A percentile compares a stretch with the other conserved stretches of the same genome.
Evolutionary conservation across 2,888 invertebrate genomes (phyloP).

Genomic region (Junonia oenone): DNA sequence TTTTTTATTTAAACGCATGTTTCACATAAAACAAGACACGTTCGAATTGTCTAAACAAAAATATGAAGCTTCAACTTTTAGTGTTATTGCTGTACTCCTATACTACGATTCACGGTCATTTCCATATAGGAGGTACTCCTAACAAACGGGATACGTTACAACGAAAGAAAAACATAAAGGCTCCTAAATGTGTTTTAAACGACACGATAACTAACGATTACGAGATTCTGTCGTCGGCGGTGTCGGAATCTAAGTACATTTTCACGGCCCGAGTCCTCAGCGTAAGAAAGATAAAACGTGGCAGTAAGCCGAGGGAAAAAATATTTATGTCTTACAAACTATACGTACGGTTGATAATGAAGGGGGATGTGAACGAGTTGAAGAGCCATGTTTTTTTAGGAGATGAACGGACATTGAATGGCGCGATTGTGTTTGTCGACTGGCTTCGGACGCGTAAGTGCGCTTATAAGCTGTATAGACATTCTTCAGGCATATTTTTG

Average conservation of each 20-base stretch:
- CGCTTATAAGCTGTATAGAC: conserved; percentile 69
- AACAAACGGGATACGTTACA: conserved; percentile 62
- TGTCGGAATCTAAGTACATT: conserved; percentile 76
- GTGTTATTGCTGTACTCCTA: conserved; percentile 58
- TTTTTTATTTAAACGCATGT: conserved; percentile 43
- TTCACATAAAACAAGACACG: conserved; percentile 40
- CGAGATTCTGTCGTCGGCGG: conserved; percentile 75
- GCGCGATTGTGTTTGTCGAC: conserved; percentile 68
- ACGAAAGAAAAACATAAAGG: conserved; percentile 69
- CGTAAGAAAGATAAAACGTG: conserved; percentile 71
- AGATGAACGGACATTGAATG: conserved; percentile 62
- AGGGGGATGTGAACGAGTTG: conserved; percentile 64
- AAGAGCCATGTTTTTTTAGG: conserved; percentile 63
- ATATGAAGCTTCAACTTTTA: conserved; percentile 66
- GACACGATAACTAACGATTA: conserved; percentile 78
- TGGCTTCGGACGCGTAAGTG: conserved; percentile 72
- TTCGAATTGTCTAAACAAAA: conserved; percentile 37
- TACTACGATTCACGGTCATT: conserved; percentile 56
- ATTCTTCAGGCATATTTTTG: conserved; percentile 73
- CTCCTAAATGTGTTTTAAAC: conserved; percentile 72
- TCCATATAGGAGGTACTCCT: conserved; percentile 57
- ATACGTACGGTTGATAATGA: conserved; percentile 66
- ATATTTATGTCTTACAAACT: conserved; percentile 71
- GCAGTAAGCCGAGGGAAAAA: conserved; percentile 54
- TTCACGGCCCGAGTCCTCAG: conserved; percentile 71